A percentile compares a stretch with the other conserved stretches of the same genome.
phyloP scores from a whole-genome alignment of 2,797 vertebrate genomes.

The Enteromius argenteus region DNA sequence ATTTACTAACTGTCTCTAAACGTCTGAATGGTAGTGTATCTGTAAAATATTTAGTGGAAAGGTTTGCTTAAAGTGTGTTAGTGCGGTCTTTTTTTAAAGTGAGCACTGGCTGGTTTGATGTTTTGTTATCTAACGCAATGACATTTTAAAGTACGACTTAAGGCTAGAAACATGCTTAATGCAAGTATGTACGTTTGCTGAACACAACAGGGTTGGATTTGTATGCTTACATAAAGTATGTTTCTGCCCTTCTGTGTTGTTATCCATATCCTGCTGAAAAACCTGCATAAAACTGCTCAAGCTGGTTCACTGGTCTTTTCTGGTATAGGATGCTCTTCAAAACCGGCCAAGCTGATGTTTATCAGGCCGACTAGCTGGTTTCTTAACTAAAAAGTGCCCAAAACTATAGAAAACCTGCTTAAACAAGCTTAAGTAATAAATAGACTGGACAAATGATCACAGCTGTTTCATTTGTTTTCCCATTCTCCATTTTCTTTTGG shows the following conservation, averaged over 20 bases:
- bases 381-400: not conserved
- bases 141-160: not conserved
- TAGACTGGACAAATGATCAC: not conserved
- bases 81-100: not conserved
- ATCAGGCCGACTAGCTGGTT: not conserved
- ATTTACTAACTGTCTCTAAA: too few species aligned
- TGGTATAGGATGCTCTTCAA: not conserved
- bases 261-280: not conserved
- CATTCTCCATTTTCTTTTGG: not conserved
- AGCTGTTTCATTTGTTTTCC: not conserved
- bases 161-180: not conserved
- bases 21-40: too few species aligned
- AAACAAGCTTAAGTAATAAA: not conserved
- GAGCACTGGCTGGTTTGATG: not conserved
- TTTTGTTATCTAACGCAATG: constrained; percentile 1
- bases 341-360: not conserved
- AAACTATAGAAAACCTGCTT: not conserved
- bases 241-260: not conserved
- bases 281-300: not conserved
- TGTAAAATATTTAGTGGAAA: too few species aligned
- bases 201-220: not conserved
- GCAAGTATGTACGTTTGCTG: not conserved
- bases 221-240: not conserved
- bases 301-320: not conserved
- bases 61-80: not conserved